Base-by-base conservation (phyloP, 2,113 vertebrate species). In the Chauna torquata region DNA sequence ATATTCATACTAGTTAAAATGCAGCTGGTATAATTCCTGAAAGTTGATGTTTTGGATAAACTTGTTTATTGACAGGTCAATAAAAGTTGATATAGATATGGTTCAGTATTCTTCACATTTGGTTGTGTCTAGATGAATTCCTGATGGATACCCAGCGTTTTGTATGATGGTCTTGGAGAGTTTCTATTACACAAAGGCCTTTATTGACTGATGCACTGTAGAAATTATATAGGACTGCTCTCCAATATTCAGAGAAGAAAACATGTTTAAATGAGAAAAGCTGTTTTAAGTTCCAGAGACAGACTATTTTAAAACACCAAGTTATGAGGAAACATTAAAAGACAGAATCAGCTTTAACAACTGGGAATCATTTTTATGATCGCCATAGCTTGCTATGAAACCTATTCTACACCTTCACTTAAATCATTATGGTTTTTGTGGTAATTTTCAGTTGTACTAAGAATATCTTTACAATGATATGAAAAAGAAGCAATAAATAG, bases 301-400 rank as follows among this genome's bases (percentile, higher is more conserved):
- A 76, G 82, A 58, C 38, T 70, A 45, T 86, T 95, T 92, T 89
- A 94, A 94, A 92, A 45, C 84, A 91, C 45, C 15, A 58, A 58
- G 65, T 95, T 96, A 95, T 79, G 70, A 91, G 83, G 30, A 94
- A 79, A 71, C 81, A 92, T 89, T 97, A 92, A 91, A 89, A 74
- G 23, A 55, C 52, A 84, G 32, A 94, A 96, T 91, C 77, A 87
- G 42, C 66, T 94, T 95, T 94, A 95, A 95, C 81, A 92, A 95
- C 74, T 52, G 61, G 81, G 85, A 94, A 95, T 86, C 47, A 47
- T 79, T 95, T 96, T 96, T 90, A 92, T n/a, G 38, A 65, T 82
- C 78, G 82, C 34, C 57, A 65, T 88, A 93, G 86, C 38, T 94
- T 0, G 12, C 94, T 80, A n/a, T 61, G 66, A 95, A 91, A 69